phyloP scores from a whole-genome alignment of 53 echinoderm and acorn worm species.

The Apostichopus leukothele region DNA sequence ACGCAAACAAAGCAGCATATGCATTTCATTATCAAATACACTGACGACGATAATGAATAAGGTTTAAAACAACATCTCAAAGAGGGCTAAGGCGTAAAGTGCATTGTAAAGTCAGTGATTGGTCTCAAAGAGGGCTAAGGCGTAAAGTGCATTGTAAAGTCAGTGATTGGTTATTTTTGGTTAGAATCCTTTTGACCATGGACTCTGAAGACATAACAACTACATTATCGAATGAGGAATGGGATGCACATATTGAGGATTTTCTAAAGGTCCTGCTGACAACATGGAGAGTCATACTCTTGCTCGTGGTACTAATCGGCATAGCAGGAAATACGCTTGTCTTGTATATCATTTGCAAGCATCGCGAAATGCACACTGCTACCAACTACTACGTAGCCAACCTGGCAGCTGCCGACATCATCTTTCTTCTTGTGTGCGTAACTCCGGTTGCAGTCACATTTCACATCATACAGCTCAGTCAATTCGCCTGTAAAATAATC shows the following conservation, averaged over 20 bases:
- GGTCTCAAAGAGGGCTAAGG: too few relatives aligned
- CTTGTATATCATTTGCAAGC: conserved; percentile 73
- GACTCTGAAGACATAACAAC: not conserved
- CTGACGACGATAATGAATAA: too few relatives aligned
- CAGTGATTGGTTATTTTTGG: not conserved
- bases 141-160: too few relatives aligned
- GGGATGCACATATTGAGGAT: not conserved
- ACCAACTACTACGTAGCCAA: conserved; percentile 93
- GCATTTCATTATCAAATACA: too few relatives aligned
- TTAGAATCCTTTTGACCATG: not conserved
- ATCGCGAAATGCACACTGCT: conserved; percentile 87
- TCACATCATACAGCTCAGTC: conserved; percentile 45
- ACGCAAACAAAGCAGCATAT: too few relatives aligned
- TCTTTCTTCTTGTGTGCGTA: conserved; percentile 67
- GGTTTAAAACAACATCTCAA: too few relatives aligned
- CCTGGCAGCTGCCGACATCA: conserved; percentile 77
- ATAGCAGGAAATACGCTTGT: conserved; percentile 78
- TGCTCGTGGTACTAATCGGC: conserved; percentile 65
- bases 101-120: too few relatives aligned
- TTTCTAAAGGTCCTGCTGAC: not conserved
- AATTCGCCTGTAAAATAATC: conserved; percentile 64
- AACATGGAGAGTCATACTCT: conserved; percentile 28
- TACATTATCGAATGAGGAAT: not conserved
- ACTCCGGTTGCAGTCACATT: conserved; percentile 62
- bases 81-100: too few relatives aligned